Evolutionary conservation across 2,797 vertebrate species (phyloP).

Genomic region (Tapera naevia): DNA sequence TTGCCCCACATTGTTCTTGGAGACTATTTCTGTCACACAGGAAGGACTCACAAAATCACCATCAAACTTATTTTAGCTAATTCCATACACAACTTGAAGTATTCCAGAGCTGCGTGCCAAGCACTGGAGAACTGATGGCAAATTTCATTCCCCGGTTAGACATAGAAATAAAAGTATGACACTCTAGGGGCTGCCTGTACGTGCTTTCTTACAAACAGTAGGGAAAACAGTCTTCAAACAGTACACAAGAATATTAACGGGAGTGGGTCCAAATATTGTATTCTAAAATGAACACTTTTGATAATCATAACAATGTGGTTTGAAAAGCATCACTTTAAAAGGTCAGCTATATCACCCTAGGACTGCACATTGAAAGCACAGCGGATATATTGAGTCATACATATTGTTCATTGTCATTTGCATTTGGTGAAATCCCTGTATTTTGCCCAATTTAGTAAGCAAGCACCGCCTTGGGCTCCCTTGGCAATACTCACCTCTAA

Average conservation of each 20-base stretch:
- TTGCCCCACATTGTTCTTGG: conserved; percentile 25
- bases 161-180: neutral
- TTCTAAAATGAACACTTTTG: conserved; percentile 57
- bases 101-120: neutral
- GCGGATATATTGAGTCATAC: conserved; percentile 81
- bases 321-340: conserved; percentile 76
- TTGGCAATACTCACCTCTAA: conserved; percentile 47
- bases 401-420: conserved; percentile 81
- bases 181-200: neutral
- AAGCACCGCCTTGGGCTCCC: conserved; percentile 58
- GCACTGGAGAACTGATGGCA: neutral
- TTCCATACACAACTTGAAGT: neutral
- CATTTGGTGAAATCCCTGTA: conserved; percentile 83
- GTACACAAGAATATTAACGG: neutral
- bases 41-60: conserved; percentile 40
- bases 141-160: neutral
- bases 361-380: conserved; percentile 71
- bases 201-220: neutral
- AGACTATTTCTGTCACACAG: conserved; percentile 53
- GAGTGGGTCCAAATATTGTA: conserved; percentile 45
- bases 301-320: conserved; percentile 78
- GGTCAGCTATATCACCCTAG: conserved; percentile 71
- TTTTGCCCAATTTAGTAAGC: conserved; percentile 74
- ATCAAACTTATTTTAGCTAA: conserved; percentile 34
- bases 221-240: neutral